These are phyloP conservation scores for Rhinolophus ferrumequinum DNA, from an alignment of 2,113 vertebrate genomes.

Conservation along the genomic window DNA sequence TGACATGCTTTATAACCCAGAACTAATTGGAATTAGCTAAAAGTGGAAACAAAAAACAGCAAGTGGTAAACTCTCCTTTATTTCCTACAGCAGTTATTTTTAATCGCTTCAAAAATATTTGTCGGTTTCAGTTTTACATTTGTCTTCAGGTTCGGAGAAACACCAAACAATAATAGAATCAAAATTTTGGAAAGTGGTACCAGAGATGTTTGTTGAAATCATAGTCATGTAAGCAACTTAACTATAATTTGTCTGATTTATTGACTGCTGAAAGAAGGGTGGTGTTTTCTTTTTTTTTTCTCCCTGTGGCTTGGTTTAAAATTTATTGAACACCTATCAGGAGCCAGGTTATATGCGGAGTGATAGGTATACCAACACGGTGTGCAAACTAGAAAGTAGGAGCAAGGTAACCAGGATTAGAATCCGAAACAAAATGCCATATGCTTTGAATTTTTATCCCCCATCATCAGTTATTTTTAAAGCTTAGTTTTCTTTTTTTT, in stretches of 20 bases:
- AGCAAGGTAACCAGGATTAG: too few relatives aligned
- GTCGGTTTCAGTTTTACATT: constrained; percentile 55
- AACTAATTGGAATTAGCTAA: constrained; percentile 76
- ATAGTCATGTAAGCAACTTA: neutral
- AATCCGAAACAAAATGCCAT: too few relatives aligned
- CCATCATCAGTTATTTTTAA: too few relatives aligned
- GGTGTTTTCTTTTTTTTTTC: too few relatives aligned
- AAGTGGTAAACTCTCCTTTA: constrained; percentile 54
- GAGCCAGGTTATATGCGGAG: too few relatives aligned
- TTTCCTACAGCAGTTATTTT: constrained; percentile 57
- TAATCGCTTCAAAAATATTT: constrained; percentile 45
- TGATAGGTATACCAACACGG: too few relatives aligned
- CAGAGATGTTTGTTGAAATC: constrained; percentile 28
- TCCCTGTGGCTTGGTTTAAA: too few relatives aligned
- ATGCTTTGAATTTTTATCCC: too few relatives aligned
- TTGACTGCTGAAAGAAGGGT: neutral
- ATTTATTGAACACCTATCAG: too few relatives aligned
- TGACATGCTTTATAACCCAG: constrained; percentile 74
- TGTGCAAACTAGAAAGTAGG: too few relatives aligned
- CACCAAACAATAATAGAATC: neutral
- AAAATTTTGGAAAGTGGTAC: neutral
- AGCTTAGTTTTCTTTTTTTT: too few relatives aligned
- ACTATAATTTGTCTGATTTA: constrained; percentile 18
- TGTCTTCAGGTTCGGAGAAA: constrained; percentile 53
- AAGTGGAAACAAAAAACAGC: constrained; percentile 64